Percentiles rank a stretch among this genome's conserved stretches.
Evolutionary conservation across 2,113 vertebrate species (phyloP).

Genomic region (Ranitomeya variabilis): DNA sequence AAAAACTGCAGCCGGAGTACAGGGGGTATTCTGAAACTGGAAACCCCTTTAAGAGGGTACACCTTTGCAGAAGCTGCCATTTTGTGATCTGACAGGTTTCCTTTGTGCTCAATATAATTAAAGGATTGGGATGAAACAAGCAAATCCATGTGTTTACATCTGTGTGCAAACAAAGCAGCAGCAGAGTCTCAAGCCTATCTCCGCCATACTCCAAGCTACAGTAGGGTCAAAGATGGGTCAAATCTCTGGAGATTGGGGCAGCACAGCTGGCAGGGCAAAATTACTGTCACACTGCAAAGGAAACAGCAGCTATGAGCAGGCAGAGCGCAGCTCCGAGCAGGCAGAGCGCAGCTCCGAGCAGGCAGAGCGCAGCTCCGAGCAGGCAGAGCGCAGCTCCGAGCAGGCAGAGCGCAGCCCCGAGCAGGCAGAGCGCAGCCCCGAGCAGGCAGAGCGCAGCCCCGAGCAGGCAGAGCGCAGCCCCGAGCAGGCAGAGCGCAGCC

Average conservation of each 20-base stretch:
- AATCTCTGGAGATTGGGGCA: conserved; percentile 18
- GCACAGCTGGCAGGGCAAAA: conserved; percentile 31
- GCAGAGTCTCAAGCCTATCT: conserved; percentile 3
- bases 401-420: too few species aligned
- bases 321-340: too few species aligned
- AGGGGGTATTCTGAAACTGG: too few species aligned
- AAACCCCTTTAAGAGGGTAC: neutral
- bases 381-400: too few species aligned
- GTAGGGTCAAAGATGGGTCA: conserved; percentile 38
- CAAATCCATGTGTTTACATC: conserved; percentile 29
- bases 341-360: too few species aligned
- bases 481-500: too few species aligned
- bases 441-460: too few species aligned
- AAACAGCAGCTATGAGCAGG: neutral
- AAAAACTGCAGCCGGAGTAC: too few species aligned
- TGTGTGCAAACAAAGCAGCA: conserved; percentile 14
- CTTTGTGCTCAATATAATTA: neutral
- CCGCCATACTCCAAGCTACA: neutral
- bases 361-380: too few species aligned
- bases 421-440: too few species aligned
- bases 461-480: too few species aligned
- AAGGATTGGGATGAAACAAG: neutral
- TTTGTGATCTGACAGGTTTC: neutral
- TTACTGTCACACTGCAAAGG: conserved; percentile 1
- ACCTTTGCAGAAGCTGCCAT: neutral